These are phyloP conservation scores for Gymnocephalus cernua DNA, from an alignment of 2,113 vertebrate species.

Conservation along the genomic window DNA sequence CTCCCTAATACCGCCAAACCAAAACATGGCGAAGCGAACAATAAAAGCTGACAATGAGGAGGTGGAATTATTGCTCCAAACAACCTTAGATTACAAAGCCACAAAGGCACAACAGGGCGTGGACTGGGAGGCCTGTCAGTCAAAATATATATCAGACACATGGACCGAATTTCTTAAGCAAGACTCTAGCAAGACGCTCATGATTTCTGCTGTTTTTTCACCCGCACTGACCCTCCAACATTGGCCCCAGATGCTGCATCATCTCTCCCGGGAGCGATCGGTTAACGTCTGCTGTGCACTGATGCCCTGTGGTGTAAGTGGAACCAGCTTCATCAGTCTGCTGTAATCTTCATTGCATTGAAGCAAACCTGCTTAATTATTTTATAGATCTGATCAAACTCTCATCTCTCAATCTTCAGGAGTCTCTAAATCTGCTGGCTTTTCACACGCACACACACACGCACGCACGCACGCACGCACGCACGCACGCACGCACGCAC, in stretches of 20 bases:
- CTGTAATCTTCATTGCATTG: neutral
- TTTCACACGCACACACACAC: neutral
- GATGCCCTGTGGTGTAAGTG: neutral
- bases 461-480: too few species aligned
- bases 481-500: too few species aligned
- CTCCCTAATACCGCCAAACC: too few species aligned
- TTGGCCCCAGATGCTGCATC: slow-evolving; percentile 11
- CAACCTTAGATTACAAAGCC: too few species aligned
- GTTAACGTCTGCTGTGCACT: neutral
- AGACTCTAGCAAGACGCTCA: too few species aligned
- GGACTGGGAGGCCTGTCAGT: too few species aligned
- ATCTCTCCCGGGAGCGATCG: neutral
- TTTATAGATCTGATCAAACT: slow-evolving; percentile 3
- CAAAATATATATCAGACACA: too few species aligned
- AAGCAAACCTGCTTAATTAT: neutral
- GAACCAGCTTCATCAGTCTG: neutral
- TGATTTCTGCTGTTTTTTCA: slow-evolving; percentile 5
- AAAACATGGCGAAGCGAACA: too few species aligned
- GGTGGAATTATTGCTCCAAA: too few species aligned
- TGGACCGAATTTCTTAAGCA: too few species aligned
- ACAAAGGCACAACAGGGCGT: too few species aligned
- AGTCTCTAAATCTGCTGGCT: neutral
- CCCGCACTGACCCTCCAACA: slow-evolving; percentile 8
- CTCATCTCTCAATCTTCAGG: neutral
- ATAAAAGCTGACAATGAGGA: too few species aligned